These are phyloP conservation scores for Ectemnius cavifrons DNA, from an alignment of 2,888 invertebrate species.

Conservation along the genomic window DNA sequence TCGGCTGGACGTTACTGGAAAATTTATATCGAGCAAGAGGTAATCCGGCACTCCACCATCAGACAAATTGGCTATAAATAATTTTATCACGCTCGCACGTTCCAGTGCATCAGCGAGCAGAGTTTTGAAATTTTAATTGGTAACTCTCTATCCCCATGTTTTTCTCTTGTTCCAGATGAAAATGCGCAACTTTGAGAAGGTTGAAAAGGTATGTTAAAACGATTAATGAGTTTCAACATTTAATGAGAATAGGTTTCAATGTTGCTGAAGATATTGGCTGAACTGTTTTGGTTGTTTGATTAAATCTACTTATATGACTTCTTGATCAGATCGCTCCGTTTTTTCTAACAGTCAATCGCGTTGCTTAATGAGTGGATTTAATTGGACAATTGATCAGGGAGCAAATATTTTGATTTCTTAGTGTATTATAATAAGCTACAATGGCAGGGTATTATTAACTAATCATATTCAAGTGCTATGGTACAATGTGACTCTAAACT, in stretches of 20 bases:
- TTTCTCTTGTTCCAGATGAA: constrained; percentile 90
- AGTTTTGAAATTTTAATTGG: not conserved
- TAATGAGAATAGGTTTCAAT: constrained; percentile 53
- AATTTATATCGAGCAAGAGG: constrained; percentile 98
- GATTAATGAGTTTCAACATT: constrained; percentile 63
- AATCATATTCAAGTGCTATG: constrained; percentile 61
- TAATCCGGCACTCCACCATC: constrained; percentile 73
- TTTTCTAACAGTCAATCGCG: no score
- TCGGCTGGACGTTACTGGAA: constrained; percentile 99
- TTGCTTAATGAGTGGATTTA: constrained; percentile 42
- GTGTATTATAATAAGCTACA: constrained; percentile 50
- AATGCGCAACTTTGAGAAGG: constrained; percentile 97
- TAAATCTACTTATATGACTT: constrained; percentile 24
- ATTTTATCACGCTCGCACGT: not conserved
- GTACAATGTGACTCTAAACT: constrained; percentile 73
- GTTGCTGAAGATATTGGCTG: constrained; percentile 34
- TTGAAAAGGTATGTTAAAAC: constrained; percentile 93
- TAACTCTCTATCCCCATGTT: constrained; percentile 3
- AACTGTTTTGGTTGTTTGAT: constrained; percentile 56
- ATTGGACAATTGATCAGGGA: constrained; percentile 58
- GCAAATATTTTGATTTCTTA: constrained; percentile 46
- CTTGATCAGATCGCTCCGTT: no score
- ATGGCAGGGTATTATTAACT: constrained; percentile 60
- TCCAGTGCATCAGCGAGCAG: not conserved
- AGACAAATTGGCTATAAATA: not conserved